phyloP scores from a whole-genome alignment of 2,888 invertebrate genomes.

The Bellardia bayeri region DNA sequence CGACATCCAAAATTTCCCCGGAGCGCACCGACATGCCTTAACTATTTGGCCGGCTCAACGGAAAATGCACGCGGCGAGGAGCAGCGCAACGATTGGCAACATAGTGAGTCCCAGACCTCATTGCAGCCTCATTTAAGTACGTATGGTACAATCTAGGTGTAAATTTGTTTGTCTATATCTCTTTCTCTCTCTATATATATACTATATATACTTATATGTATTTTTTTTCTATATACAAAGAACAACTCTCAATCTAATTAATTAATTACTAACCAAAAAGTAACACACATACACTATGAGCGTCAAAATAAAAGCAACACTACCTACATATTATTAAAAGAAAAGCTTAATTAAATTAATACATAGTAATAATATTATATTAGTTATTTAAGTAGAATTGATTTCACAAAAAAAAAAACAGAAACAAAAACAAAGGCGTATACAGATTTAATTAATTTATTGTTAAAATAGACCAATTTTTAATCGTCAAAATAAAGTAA shows the following conservation, averaged over 20 bases:
- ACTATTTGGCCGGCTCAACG: conserved; percentile 90
- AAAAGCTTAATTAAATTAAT: too few relatives aligned
- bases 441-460: too few relatives aligned
- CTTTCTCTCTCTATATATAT: conserved; percentile 2
- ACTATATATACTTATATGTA: too few relatives aligned
- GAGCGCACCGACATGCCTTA: conserved; percentile 89
- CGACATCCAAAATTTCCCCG: conserved; percentile 82
- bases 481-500: too few relatives aligned
- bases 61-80: conserved; percentile 89
- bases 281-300: conserved; percentile 9
- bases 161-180: conserved; percentile 30
- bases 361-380: too few relatives aligned
- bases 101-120: conserved; percentile 87
- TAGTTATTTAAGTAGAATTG: too few relatives aligned
- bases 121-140: conserved; percentile 85
- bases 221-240: conserved; percentile 7
- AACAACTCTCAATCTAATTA: conserved; percentile 7
- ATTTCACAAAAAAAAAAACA: too few relatives aligned
- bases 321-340: too few relatives aligned
- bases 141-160: conserved; percentile 82
- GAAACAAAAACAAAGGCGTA: too few relatives aligned
- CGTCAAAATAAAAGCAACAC: too few relatives aligned
- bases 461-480: too few relatives aligned
- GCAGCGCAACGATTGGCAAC: conserved; percentile 91
- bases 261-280: background rate